Evolutionary conservation across 2,797 vertebrate genomes (phyloP), one percentile per base, ranked within the genome.

Genomic region (Enteromius radiatus): DNA sequence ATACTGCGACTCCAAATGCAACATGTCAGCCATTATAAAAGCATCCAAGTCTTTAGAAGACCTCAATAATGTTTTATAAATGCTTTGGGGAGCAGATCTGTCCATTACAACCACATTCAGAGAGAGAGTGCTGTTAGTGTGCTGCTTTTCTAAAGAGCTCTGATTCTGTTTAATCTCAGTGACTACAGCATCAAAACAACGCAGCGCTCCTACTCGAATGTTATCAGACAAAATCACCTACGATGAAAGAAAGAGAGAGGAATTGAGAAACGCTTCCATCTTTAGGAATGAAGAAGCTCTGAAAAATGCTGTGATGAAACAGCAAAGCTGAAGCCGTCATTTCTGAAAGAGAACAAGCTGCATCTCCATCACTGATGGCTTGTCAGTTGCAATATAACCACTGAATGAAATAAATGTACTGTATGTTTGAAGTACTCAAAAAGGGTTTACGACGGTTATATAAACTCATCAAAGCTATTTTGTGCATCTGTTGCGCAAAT

Each of bases 131-230:
- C 52, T 47, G 28, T 69, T 31, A 56, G 26, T 74, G 56, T 19
- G n/a, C 26, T 64, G 64, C n/a, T 63, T 73, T 73, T 49, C 38
- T 23, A 38, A 73, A 81, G 79, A 81, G 56, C 56, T 81, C 80
- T 36, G 69, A 74, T 64, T 49, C 69, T 8, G 15, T 81, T 81
- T 41, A 74, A 81, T 81, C 59, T 74, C 43, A 10, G 21, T 6
- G 4, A 63, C 41, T 7, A 49, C 63, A 81, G 28, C 56, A 33
- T 73, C 56, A 63, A 65, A 64, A 74, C 59, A 81, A 82, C 6
- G 0, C 31, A 28, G n/a, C n/a, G 31, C 28, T 64, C n/a, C 21
- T 38, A 9, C 47, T 68, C 26, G 9, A 23, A 47, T 33, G 78
- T 73, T 43, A 71, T 71, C 41, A 79, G 21, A 38, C n/a, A 28